Base-by-base conservation (phyloP, 2,797 vertebrate genomes). In the Acanthurus lineatus region DNA sequence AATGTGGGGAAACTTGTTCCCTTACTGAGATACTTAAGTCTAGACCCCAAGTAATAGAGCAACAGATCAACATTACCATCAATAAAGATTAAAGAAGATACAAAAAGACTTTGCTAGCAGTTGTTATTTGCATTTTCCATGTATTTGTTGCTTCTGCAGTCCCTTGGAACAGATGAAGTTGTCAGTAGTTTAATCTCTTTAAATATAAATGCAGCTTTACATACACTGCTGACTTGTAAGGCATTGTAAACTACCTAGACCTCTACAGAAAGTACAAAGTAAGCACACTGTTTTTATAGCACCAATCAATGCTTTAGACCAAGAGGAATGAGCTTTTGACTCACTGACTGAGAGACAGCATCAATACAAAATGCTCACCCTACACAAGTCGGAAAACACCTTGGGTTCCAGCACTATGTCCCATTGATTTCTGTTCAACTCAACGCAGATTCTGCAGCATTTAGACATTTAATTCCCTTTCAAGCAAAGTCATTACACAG, bases 391-490 rank as follows among this genome's bases (percentile, higher is more conserved):
- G 84, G 91, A 91, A 94, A 94, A 93, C 91, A 92, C 92, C 90
- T 92, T 90, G 77, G 86, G 87, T 88, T 91, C 89, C 83, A 86
- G 88, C 89, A 85, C 86, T 79, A 67, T 87, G 82, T 90, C 86
- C 85, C 89, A 95, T 94, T 79, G 94, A 95, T 95, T 94, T 93
- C 89, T 91, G 53, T 89, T 90, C 91, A 84, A 84, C 89, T 86
- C 79, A n/a, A 84, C 86, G 76, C 81, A 16, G 88, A 92, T 90
- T 91, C 87, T 90, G 87, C 91, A 90, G 89, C 91, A 84, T 92
- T 94, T 92, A 93, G 91, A 93, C 89, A 71, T 92, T 94, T 93
- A 92, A 94, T 93, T 93, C 91, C 85, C 89, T 92, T 91, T 92
- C 89, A 88, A 92, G 87, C 89, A 91, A 93, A 94, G 86, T 93